Evolutionary conservation across 1,140 invertebrate species (phyloP).

Genomic region (Macrobrachium rosenbergii): DNA sequence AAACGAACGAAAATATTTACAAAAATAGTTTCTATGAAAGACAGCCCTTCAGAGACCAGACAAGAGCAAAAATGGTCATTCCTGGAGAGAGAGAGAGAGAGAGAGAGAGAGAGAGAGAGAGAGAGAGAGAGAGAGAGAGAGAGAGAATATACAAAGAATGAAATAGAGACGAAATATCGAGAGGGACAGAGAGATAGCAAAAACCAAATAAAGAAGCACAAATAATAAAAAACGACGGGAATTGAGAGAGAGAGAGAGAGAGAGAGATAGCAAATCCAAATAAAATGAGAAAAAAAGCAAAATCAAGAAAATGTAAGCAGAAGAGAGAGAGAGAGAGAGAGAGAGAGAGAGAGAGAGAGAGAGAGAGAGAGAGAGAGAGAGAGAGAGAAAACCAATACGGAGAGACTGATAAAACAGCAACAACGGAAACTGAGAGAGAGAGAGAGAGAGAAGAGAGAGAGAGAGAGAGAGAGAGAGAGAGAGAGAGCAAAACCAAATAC

Average conservation of each 20-base stretch:
- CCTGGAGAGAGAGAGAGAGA: background rate
- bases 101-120: conserved; percentile 1
- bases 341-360: background rate
- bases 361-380: background rate
- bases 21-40: no score
- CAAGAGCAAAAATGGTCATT: no score
- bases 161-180: background rate
- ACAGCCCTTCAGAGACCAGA: no score
- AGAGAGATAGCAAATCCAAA: background rate
- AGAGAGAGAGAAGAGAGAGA: conserved; percentile 35
- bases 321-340: background rate
- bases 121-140: background rate
- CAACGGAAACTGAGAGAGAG: conserved; percentile 4
- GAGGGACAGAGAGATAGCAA: background rate
- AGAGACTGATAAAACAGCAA: no score
- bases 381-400: background rate
- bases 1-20: no score
- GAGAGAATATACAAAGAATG: background rate
- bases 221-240: background rate
- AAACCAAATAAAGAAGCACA: background rate
- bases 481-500: no score
- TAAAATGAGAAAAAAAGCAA: background rate
- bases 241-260: conserved; percentile 5
- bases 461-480: background rate
- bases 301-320: background rate